Conservation (phyloP, 2,113 vertebrate genomes). For the Vulpes vulpes region DNA sequence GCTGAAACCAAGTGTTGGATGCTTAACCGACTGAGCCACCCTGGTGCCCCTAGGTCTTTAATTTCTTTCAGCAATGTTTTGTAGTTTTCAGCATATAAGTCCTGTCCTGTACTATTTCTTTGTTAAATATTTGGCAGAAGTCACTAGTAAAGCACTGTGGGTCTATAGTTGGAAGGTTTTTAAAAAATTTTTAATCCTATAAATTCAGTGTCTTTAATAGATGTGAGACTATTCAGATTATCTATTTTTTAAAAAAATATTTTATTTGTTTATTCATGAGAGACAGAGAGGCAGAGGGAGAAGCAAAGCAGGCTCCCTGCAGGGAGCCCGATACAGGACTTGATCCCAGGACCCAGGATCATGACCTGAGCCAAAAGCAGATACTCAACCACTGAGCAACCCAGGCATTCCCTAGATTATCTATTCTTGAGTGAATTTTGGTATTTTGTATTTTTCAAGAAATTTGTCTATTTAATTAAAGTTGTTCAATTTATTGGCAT, state of each 20-base stretch:
- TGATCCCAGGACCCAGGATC: no score
- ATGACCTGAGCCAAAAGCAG: no score
- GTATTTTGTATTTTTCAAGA: slow-evolving; percentile 15
- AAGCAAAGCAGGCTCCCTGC: no score
- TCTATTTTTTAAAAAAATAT: neutral
- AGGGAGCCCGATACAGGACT: no score
- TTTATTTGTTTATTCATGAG: no score
- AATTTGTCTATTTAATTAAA: neutral
- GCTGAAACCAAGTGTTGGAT: neutral
- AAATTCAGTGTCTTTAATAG: neutral
- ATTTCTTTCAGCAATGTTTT: neutral
- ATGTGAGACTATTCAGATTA: neutral
- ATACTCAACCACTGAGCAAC: no score
- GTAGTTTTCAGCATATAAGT: neutral
- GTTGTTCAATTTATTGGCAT: neutral
- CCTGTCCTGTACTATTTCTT: neutral
- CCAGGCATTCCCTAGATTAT: neutral
- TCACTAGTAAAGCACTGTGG: neutral
- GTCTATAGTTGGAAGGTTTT: neutral
- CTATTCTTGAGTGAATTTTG: neutral
- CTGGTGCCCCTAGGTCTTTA: neutral
- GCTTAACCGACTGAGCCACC: neutral
- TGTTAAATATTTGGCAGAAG: neutral
- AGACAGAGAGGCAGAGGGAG: no score
- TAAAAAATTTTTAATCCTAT: neutral